Base-by-base conservation (phyloP, 2,113 vertebrate species). In the Corythoichthys haematopterus region DNA sequence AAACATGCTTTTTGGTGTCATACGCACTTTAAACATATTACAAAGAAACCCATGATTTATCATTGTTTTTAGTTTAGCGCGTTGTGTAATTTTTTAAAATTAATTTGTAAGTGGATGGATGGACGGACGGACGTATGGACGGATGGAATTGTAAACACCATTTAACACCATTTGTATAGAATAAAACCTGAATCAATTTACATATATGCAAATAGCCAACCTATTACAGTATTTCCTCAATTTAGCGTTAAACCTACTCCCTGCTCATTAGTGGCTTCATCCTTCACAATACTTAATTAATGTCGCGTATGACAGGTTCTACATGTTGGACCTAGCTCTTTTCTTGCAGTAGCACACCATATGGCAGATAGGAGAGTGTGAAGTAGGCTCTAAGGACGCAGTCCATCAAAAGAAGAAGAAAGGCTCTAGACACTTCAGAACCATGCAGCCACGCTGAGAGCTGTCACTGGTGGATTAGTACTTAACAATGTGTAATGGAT, bases 371-470 rank as follows among this genome's bases (percentile, higher is more conserved):
- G 83, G 12, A 13, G 55, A 15, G 55, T 20, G 33, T 33, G 12
- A 12, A 56, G 55, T 15, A 57, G 55, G 80, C 69, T 74, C 71
- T 68, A 74, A 70, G 70, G 70, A 76, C 36, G 53, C 71, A 69
- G 73, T 84, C 78, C 74, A 81, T 88, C 81, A 87, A 87, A 77
- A 61, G 68, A 28, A 80, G 70, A 84, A 79, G 71, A 85, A 84
- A 83, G 66, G 67, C 74, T 66, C 62, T 69, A 81, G 77, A 84
- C 81, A 83, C 71, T 79, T 66, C 68, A 79, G 64, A 83, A 80
- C 70, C 53, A 66, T 36, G 55, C 55, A 57, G 76, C 81, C 80
- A 73, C 66, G 67, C 70, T 67, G 75, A 78, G 84, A 78, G 83
- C 72, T 83, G 75, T 83, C 81, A 82, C 75, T 45, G 2, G 35